phyloP scores from a whole-genome alignment of 2,113 vertebrate genomes.

The Mandrillus leucophaeus region DNA sequence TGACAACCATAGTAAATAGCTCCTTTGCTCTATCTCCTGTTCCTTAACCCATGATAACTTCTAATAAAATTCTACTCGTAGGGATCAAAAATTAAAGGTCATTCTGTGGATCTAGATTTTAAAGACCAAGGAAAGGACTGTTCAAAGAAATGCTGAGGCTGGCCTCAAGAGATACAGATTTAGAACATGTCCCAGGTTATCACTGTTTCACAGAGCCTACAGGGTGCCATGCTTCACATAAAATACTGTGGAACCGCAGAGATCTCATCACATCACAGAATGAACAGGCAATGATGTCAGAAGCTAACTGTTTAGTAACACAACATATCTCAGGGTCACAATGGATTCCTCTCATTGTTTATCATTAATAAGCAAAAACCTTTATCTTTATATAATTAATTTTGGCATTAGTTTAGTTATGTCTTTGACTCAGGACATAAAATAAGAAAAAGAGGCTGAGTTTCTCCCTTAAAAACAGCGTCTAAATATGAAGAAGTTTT shows the following conservation, averaged over 20 bases:
- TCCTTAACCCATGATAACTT: not conserved
- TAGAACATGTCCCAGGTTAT: not conserved
- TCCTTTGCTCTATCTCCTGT: conserved; percentile 7
- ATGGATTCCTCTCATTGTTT: not conserved
- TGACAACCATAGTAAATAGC: not conserved
- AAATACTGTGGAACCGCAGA: not conserved
- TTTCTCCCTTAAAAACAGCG: not conserved
- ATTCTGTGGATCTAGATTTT: not conserved
- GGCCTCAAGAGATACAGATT: not conserved
- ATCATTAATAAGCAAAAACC: not conserved
- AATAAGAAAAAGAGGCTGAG: not conserved
- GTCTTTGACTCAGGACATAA: not conserved
- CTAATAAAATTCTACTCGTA: not conserved
- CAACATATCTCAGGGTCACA: not conserved
- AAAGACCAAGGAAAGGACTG: not conserved
- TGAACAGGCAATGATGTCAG: not conserved
- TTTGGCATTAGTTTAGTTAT: not conserved
- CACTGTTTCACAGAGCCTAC: not conserved
- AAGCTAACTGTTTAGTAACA: not conserved
- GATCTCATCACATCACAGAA: not conserved
- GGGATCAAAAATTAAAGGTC: conserved; percentile 35
- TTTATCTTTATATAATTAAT: not conserved
- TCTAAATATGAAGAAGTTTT: not conserved
- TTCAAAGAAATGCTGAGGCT: not conserved
- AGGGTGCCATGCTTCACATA: not conserved